Conservation (phyloP, 2,797 vertebrate species). For the Etheostoma nigrum region DNA sequence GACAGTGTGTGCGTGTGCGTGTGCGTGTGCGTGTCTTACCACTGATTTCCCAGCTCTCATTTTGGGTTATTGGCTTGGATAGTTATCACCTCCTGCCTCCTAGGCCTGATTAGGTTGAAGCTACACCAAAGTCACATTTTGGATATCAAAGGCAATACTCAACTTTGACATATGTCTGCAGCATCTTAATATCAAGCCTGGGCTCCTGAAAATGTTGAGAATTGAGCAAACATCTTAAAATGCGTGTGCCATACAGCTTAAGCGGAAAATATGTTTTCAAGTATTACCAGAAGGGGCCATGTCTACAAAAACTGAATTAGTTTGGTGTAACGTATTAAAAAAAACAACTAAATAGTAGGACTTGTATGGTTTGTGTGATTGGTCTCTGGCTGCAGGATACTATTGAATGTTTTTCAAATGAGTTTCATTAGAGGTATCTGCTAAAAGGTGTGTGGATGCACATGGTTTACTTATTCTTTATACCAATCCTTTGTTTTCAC, state of each 20-base stretch:
- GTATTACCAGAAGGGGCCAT: constrained; percentile 47
- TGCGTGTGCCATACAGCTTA: constrained; percentile 27
- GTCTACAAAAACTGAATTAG: constrained; percentile 31
- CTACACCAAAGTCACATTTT: constrained; percentile 76
- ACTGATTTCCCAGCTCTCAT: constrained; percentile 65
- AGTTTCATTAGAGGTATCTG: not conserved
- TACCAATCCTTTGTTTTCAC: not conserved
- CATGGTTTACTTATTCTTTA: not conserved
- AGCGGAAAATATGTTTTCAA: constrained; percentile 41
- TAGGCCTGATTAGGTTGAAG: constrained; percentile 79
- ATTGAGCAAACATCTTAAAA: constrained; percentile 54
- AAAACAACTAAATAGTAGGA: constrained; percentile 11
- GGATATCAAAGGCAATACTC: constrained; percentile 78
- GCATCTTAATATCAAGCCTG: constrained; percentile 72
- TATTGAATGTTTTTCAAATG: not conserved
- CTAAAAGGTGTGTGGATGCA: not conserved
- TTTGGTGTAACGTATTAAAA: constrained; percentile 29
- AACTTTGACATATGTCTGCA: constrained; percentile 76
- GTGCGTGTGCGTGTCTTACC: constrained; percentile 20
- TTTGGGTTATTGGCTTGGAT: constrained; percentile 76
- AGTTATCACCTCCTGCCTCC: constrained; percentile 78
- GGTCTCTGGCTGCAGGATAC: not conserved
- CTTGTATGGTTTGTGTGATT: not conserved
- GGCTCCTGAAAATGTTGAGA: constrained; percentile 48
- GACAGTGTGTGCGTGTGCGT: constrained; percentile 29